Percentiles rank a stretch among this genome's conserved stretches.
Evolutionary conservation across 2,797 vertebrate genomes (phyloP).

Genomic region (Coccyzus lansbergi): DNA sequence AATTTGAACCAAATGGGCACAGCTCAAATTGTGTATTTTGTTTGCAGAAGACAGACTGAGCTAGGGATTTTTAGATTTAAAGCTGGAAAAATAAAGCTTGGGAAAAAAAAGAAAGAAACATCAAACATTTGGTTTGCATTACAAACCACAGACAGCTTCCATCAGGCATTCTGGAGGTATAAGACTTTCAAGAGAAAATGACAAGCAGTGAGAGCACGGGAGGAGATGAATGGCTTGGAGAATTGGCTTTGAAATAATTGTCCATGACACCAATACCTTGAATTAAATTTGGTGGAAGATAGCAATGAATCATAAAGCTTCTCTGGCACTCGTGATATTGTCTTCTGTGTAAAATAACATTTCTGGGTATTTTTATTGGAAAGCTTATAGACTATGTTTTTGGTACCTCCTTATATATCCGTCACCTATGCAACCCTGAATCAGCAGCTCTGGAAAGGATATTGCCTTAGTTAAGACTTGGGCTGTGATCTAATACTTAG

Average conservation of each 20-base stretch:
- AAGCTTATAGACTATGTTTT: neutral
- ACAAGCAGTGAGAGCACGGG: neutral
- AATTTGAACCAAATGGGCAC: slow-evolving; percentile 59
- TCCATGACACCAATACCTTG: neutral
- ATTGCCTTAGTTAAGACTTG: neutral
- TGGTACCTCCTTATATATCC: slow-evolving; percentile 23
- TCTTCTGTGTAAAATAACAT: slow-evolving; percentile 7
- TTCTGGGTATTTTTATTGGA: slow-evolving; percentile 18
- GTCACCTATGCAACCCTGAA: slow-evolving; percentile 23
- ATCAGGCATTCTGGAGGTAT: slow-evolving; percentile 26
- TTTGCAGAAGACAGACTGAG: slow-evolving; percentile 36
- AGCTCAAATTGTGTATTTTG: slow-evolving; percentile 26
- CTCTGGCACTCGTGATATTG: neutral
- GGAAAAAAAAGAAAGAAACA: neutral
- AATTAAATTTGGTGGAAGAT: slow-evolving; percentile 27
- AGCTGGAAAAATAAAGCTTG: slow-evolving; percentile 61
- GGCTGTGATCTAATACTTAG: neutral
- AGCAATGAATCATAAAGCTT: neutral
- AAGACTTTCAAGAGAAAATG: slow-evolving; percentile 54
- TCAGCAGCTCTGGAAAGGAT: slow-evolving; percentile 29
- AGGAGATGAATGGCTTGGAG: neutral
- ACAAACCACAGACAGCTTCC: slow-evolving; percentile 67
- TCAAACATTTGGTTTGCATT: slow-evolving; percentile 64
- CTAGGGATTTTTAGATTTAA: slow-evolving; percentile 36
- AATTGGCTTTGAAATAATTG: slow-evolving; percentile 17